These are phyloP conservation scores for Oreortyx pictus DNA, from an alignment of 2,797 vertebrate species.

Conservation along the genomic window DNA sequence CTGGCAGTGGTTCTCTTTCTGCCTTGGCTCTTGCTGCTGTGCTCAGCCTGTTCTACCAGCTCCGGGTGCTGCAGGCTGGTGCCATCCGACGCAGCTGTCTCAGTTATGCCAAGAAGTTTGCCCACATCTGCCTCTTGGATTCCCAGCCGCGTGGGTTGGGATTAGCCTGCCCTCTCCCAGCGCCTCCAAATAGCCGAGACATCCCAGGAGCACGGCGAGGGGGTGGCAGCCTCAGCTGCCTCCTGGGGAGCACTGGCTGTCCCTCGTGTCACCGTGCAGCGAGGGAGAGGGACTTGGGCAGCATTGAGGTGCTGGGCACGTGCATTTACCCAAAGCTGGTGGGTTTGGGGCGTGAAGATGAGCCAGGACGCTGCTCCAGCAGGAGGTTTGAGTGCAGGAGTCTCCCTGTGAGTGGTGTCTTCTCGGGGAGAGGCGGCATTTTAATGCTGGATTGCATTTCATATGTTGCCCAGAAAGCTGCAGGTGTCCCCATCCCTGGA, in stretches of 20 bases:
- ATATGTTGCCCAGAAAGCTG: neutral
- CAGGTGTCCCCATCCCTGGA: neutral
- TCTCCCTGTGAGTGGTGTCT: neutral
- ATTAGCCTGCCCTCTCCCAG: neutral
- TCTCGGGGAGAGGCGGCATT: neutral
- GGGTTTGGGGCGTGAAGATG: neutral
- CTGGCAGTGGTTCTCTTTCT: neutral
- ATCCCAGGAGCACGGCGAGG: neutral
- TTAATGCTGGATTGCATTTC: neutral
- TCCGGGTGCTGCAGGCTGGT: accelerated
- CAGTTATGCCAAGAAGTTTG: neutral
- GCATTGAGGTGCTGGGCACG: accelerated
- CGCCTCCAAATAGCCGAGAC: neutral
- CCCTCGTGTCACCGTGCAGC: neutral
- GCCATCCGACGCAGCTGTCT: neutral
- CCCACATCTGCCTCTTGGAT: neutral
- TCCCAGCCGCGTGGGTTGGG: neutral
- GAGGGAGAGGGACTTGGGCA: neutral
- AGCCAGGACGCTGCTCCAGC: too few relatives aligned
- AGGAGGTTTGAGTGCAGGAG: accelerated
- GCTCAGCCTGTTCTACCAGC: neutral
- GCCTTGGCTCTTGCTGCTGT: neutral
- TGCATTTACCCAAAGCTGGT: neutral
- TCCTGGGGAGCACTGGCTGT: accelerated
- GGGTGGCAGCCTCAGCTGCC: neutral